phyloP scores from a whole-genome alignment of 2,113 vertebrate species.

The Entelurus aequoreus region DNA sequence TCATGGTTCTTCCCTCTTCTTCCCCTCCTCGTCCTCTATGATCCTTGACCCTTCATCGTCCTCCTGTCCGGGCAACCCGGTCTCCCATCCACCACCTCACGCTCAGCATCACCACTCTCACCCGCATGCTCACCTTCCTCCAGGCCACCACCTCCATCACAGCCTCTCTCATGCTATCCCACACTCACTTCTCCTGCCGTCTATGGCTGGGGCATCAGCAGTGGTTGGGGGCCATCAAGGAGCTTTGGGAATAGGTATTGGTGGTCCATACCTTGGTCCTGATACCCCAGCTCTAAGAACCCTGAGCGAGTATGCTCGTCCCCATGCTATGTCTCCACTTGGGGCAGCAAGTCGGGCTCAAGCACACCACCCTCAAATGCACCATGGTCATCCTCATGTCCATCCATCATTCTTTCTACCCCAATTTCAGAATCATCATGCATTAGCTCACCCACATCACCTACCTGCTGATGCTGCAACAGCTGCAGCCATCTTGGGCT shows the following conservation, averaged over 20 bases:
- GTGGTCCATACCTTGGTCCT: conserved; percentile 90
- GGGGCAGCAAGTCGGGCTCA: conserved; percentile 63
- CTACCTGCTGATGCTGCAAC: conserved; percentile 73
- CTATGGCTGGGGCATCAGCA: conserved; percentile 75
- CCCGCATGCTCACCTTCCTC: conserved; percentile 67
- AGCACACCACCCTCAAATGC: conserved; percentile 68
- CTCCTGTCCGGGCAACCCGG: conserved; percentile 59
- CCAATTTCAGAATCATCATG: conserved; percentile 75
- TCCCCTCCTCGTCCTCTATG: conserved; percentile 71
- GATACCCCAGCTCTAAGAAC: conserved; percentile 95
- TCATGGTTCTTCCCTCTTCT: conserved; percentile 73
- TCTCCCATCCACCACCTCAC: conserved; percentile 54
- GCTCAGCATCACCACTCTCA: conserved; percentile 66
- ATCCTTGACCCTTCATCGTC: conserved; percentile 70
- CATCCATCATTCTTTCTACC: conserved; percentile 77
- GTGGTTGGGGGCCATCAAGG: conserved; percentile 72
- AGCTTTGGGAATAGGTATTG: conserved; percentile 80
- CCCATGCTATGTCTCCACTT: conserved; percentile 93
- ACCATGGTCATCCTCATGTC: conserved; percentile 72
- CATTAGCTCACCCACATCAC: conserved; percentile 70
- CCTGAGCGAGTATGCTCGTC: conserved; percentile 93
- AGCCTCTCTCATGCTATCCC: conserved; percentile 68
- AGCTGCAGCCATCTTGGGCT: conserved; percentile 75
- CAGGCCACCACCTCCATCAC: conserved; percentile 68
- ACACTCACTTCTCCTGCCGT: conserved; percentile 77